These are phyloP conservation scores for Catajapyx aquilonaris DNA, from an alignment of 1,140 invertebrate species.

Conservation along the genomic window DNA sequence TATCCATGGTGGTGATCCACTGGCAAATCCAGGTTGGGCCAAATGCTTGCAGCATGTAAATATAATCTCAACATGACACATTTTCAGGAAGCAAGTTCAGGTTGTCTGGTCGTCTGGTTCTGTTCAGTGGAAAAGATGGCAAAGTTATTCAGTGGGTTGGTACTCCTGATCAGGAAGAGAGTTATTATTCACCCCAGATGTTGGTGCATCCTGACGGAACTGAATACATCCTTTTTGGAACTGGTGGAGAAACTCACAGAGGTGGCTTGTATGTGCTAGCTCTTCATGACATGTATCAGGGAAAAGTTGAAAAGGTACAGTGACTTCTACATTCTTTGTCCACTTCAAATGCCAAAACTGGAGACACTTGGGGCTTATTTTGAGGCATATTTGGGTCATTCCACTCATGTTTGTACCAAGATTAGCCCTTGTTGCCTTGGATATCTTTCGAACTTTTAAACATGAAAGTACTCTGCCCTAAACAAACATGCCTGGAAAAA, in stretches of 20 bases:
- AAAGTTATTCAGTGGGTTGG: slow-evolving; percentile 33
- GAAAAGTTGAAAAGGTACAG: slow-evolving; percentile 27
- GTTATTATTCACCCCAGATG: slow-evolving; percentile 47
- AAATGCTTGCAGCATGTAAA: background rate
- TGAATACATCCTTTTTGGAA: slow-evolving; percentile 40
- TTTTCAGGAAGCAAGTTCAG: slow-evolving; percentile 13
- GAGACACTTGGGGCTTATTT: too few species aligned
- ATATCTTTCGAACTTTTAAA: too few species aligned
- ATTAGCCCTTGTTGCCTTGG: too few species aligned
- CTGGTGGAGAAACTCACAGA: slow-evolving; percentile 46
- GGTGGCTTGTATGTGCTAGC: slow-evolving; percentile 44
- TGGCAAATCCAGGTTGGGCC: slow-evolving; percentile 21
- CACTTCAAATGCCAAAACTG: too few species aligned
- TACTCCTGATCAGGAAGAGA: slow-evolving; percentile 42
- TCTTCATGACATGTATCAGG: slow-evolving; percentile 30
- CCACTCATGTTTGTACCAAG: too few species aligned
- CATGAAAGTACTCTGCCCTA: too few species aligned
- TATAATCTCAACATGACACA: slow-evolving; percentile 2
- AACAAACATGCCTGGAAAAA: too few species aligned
- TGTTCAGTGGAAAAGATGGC: slow-evolving; percentile 49
- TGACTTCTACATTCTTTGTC: too few species aligned
- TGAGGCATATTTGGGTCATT: too few species aligned
- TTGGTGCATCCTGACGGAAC: slow-evolving; percentile 31
- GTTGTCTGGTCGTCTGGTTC: slow-evolving; percentile 33
- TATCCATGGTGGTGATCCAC: slow-evolving; percentile 37